These are phyloP conservation scores for Ashinkailepas kermadecensis DNA, from an alignment of 2,888 invertebrate genomes.

Conservation along the genomic window DNA sequence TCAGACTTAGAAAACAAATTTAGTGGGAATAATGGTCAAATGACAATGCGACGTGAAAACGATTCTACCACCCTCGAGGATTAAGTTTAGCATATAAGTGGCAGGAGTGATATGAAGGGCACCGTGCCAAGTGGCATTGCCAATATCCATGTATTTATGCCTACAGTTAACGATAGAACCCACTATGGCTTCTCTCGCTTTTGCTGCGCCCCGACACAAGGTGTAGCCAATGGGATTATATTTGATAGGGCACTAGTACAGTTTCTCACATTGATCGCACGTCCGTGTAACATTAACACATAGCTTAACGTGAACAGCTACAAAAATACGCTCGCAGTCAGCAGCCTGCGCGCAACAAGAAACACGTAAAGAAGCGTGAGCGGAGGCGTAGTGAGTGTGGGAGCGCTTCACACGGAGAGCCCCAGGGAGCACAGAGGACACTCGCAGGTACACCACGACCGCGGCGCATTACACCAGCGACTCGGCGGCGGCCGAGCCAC, in stretches of 20 bases:
- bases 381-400: background rate
- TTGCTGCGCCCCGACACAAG: background rate
- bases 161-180: no score
- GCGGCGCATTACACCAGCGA: background rate
- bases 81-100: no score
- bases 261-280: conserved; percentile 17
- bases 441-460: background rate
- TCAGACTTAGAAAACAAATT: no score
- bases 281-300: conserved; percentile 21
- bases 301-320: conserved; percentile 22
- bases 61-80: no score
- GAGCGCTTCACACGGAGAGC: background rate
- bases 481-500: background rate
- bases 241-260: conserved; percentile 20
- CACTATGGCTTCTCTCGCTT: no score
- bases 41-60: no score
- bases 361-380: background rate
- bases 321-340: conserved; percentile 13
- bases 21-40: no score
- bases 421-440: background rate
- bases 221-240: conserved; percentile 19
- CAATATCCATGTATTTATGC: no score
- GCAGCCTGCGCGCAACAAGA: conserved; percentile 13
- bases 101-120: no score
- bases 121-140: no score